Percentiles rank a stretch among this genome's conserved stretches.
Evolutionary conservation across 2,113 vertebrate species (phyloP).

Genomic region (Campylomormyrus numenius): DNA sequence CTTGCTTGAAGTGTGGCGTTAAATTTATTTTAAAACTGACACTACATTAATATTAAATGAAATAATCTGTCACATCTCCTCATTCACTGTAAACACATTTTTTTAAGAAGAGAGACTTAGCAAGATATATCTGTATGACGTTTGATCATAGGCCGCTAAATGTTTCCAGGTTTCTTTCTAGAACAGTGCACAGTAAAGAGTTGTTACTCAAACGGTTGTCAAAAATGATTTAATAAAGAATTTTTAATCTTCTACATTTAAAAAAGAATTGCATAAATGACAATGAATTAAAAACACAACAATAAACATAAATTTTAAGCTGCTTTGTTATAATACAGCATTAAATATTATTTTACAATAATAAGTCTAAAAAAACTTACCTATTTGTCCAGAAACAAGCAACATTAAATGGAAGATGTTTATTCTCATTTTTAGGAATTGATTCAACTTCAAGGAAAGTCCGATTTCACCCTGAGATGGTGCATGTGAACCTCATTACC

Average conservation of each 20-base stretch:
- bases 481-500: not conserved
- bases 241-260: not conserved
- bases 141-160: not conserved
- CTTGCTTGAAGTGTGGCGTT: not conserved
- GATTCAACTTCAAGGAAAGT: constrained; percentile 3
- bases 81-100: not conserved
- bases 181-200: not conserved
- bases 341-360: not conserved
- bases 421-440: constrained; percentile 27
- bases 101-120: not conserved
- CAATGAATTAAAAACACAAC: not conserved
- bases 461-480: not conserved
- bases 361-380: constrained; percentile 33
- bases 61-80: not conserved
- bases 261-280: not conserved
- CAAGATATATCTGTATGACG: not conserved
- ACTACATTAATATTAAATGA: not conserved
- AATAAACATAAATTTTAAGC: not conserved
- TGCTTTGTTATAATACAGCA: not conserved
- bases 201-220: not conserved
- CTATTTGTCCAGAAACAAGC: constrained; percentile 41
- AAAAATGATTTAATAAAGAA: not conserved
- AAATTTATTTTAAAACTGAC: not conserved
- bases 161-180: not conserved
- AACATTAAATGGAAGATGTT: constrained; percentile 23